Conservation (phyloP, 2,113 vertebrate species). For the Eulemur macaco region DNA sequence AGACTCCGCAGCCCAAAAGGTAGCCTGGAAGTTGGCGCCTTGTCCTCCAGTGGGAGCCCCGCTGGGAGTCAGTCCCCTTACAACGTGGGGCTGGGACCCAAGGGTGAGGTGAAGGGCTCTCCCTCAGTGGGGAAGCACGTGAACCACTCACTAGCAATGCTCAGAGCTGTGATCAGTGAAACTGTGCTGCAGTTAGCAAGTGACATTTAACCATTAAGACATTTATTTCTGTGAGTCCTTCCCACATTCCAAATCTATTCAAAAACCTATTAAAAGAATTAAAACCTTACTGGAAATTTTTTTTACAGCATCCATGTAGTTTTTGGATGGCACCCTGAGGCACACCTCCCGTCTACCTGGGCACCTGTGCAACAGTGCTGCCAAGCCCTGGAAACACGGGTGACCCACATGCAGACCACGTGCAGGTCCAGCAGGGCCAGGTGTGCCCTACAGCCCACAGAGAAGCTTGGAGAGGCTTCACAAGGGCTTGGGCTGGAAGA, state of each 20-base stretch:
- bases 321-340: background rate
- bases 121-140: background rate
- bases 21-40: background rate
- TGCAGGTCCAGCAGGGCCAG: background rate
- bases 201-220: background rate
- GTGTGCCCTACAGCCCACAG: too few species aligned
- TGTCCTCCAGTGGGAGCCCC: background rate
- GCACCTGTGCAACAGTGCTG: background rate
- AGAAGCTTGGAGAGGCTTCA: background rate
- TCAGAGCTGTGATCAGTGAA: background rate
- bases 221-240: background rate
- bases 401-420: fast-evolving
- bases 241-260: background rate
- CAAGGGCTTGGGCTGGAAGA: background rate
- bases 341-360: too few species aligned
- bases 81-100: background rate
- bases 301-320: background rate
- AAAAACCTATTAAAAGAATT: background rate
- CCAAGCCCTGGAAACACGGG: background rate
- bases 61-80: background rate
- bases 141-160: background rate
- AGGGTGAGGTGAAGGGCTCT: too few species aligned
- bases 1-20: background rate
- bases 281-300: background rate
- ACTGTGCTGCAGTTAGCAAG: background rate